Evolutionary conservation across 2,888 invertebrate species (phyloP), one percentile per base, ranked within the genome.

Genomic region (Elegia similella): DNA sequence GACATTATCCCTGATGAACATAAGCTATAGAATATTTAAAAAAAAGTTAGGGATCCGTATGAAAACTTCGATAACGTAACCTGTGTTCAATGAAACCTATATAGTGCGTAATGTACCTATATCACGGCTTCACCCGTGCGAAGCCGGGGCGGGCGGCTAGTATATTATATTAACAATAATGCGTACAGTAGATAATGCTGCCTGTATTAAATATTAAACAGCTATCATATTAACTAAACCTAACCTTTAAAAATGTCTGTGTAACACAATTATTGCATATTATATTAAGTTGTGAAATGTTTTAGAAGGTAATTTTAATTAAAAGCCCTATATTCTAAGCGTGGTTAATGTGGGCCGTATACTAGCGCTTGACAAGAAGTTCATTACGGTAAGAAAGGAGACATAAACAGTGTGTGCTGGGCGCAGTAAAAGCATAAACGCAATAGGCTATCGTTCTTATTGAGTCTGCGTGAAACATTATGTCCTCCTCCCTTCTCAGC

Each of bases 381-480:
- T 73, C 74, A 73, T 77, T 77, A 75, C 59, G 61, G 65, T 64
- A 68, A 65, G 72, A 68, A 72, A 71, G 70, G 62, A 64, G 62
- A 67, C 67, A 67, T 69, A 66, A 72, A 70, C 61, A 55, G 59
- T 46, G 59, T 67, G 63, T 59, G 57, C 59, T 52, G 60, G 62
- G 59, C 61, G 61, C 58, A 58, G 62, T 67, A 57, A 64, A 64
- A 17, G 53, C 58, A 61, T 62, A 59, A 60, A 62, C 42, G 57
- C 59, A 58, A 62, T 58, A 59, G 52, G 59, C 61, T 61, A 58
- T 58, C 52, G 46, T 59, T 58, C 54, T 58, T 58, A 57, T 61
- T 52, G 55, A 59, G 56, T 57, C 52, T 55, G 57, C 55, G 34
- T 58, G 47, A 43, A 59, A 57, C 46, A 57, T 61, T 47, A 55